phyloP scores from a whole-genome alignment of 2,113 vertebrate genomes.

The Pipa parva region DNA sequence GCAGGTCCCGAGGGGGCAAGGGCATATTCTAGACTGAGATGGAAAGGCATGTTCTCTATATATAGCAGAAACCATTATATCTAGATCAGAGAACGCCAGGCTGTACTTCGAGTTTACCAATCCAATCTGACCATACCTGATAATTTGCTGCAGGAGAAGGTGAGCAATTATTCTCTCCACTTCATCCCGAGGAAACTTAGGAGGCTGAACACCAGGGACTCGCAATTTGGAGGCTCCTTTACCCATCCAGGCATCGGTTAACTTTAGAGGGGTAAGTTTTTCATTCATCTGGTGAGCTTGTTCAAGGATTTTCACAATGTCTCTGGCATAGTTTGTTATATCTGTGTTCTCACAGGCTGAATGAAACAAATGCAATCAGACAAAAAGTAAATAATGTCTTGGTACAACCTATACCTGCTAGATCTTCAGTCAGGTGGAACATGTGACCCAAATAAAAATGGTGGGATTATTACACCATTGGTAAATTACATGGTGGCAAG shows the following conservation, averaged over 20 bases:
- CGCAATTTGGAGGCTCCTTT: slow-evolving; percentile 79
- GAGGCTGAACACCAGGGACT: slow-evolving; percentile 66
- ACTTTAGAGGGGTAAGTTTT: slow-evolving; percentile 87
- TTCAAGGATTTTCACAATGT: slow-evolving; percentile 79
- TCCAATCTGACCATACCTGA: slow-evolving; percentile 81
- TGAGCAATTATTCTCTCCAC: slow-evolving; percentile 76
- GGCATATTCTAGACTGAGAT: too few relatives aligned
- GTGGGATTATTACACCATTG: too few relatives aligned
- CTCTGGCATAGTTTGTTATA: slow-evolving; percentile 69
- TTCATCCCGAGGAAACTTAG: slow-evolving; percentile 64
- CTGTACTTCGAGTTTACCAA: too few relatives aligned
- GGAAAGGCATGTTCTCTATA: too few relatives aligned
- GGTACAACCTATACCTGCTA: too few relatives aligned
- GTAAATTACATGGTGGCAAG: too few relatives aligned
- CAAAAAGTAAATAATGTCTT: background rate
- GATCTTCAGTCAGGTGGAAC: too few relatives aligned
- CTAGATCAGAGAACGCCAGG: too few relatives aligned
- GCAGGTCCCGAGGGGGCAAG: too few relatives aligned
- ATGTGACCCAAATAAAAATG: too few relatives aligned
- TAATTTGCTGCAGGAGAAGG: slow-evolving; percentile 80
- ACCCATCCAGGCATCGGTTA: slow-evolving; percentile 86
- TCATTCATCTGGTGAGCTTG: slow-evolving; percentile 72
- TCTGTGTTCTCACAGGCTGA: slow-evolving; percentile 70
- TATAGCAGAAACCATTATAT: too few relatives aligned
- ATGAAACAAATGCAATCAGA: slow-evolving; percentile 18